Percentiles rank a stretch among this genome's conserved stretches.
These are phyloP conservation scores for Sarcoramphus papa DNA, from an alignment of 2,797 vertebrate genomes.

Conservation along the genomic window DNA sequence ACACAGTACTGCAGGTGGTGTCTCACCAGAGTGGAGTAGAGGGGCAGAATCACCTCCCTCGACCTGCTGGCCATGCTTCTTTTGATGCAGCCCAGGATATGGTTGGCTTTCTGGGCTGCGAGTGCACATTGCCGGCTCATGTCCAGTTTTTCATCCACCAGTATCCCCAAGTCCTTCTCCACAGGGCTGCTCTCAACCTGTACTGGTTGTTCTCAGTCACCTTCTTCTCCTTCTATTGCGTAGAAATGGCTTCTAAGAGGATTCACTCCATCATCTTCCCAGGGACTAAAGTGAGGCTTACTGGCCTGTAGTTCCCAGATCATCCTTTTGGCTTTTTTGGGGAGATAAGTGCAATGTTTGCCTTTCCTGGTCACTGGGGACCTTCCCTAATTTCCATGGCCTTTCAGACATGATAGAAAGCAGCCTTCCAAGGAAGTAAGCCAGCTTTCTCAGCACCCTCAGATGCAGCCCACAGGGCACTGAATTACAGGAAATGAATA, in stretches of 20 bases:
- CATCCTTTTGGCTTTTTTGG: neutral
- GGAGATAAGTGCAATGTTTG: neutral
- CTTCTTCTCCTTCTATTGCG: neutral
- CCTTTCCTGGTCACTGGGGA: neutral
- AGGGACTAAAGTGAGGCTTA: neutral
- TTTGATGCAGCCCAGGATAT: no score
- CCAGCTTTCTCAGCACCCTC: neutral
- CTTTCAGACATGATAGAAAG: neutral
- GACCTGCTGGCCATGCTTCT: no score
- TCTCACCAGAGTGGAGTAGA: no score
- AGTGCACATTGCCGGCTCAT: accelerated
- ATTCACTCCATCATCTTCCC: neutral
- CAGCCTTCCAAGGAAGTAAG: neutral
- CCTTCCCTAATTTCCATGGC: neutral
- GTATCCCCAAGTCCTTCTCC: neutral
- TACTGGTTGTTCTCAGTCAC: neutral
- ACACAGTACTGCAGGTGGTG: no score
- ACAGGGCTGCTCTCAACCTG: neutral
- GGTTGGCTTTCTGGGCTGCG: accelerated
- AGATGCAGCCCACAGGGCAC: neutral
- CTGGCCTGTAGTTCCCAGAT: neutral
- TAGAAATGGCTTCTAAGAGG: neutral
- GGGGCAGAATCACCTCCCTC: no score
- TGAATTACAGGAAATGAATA: neutral
- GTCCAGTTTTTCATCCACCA: neutral